Evolutionary conservation across 2,888 invertebrate species (phyloP), one percentile per base, ranked within the genome.

Genomic region (Leptinotarsa juncta): DNA sequence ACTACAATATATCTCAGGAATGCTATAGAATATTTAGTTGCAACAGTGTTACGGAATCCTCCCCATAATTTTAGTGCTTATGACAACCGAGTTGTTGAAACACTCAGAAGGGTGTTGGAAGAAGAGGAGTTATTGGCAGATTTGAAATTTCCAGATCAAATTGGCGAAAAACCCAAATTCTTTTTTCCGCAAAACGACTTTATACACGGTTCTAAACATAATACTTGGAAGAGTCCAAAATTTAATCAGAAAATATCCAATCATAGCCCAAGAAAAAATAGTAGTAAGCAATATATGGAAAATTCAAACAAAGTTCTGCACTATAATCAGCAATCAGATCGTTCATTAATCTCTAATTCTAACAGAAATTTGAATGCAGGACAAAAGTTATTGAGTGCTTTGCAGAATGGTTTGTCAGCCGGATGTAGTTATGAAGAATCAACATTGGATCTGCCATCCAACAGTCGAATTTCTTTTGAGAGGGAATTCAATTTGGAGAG

Each of bases 131-230:
- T 91, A 79, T 90, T 91, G 12, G 89, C 92, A 14, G 93, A 93
- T 0, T 86, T 95, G 5, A 91, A 90, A 71, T 93, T 94, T 82
- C 95, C 95, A 0, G 88, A 90, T 7, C 94, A 94, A 0, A 93
- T 95, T 74, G 73, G 95, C 0, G 93, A 93, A 85, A 89, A 94
- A 69, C 95, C 95, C 0, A 91, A 92, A 80, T 93, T 94, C 3
- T 87, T 81, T 48, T 79, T 76, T 65, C 78, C 77, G 4, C 74
- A 72, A 68, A 73, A 71, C 10, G 70, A 74, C 26, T 12, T 65
- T 14, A 57, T 57, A 23, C 57, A 57, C 12, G 15, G 15, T 23
- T 4, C 57, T 20, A 57, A 57, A 57, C 15, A 23, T 12, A 57
- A 57, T 57, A 12, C 57, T 15, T 15, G 23, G 23, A 57, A 23